Evolutionary conservation across 2,797 vertebrate species (phyloP).

Genomic region (Serranus cabrilla): DNA sequence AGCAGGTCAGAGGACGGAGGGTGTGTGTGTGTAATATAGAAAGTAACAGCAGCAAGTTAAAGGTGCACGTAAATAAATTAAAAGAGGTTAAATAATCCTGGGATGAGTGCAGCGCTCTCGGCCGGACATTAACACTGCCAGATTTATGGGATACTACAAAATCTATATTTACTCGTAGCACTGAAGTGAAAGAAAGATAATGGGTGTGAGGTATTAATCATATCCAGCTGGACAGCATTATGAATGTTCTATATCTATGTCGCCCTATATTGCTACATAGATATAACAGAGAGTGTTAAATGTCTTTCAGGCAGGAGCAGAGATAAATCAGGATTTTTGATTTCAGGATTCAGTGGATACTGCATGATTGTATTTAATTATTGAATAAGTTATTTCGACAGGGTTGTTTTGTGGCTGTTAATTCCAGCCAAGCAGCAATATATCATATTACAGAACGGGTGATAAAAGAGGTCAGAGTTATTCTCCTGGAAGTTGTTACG

Average conservation of each 20-base stretch:
- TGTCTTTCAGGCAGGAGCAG: slow-evolving; percentile 16
- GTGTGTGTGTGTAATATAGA: slow-evolving; percentile 11
- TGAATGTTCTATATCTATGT: slow-evolving; percentile 21
- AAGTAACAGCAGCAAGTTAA: slow-evolving; percentile 17
- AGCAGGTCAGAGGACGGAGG: not conserved
- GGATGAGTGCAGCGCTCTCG: slow-evolving; percentile 14
- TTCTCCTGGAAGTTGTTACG: slow-evolving; percentile 1
- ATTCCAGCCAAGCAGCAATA: not conserved
- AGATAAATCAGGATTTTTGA: slow-evolving; percentile 11
- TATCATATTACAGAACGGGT: not conserved
- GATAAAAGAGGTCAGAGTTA: slow-evolving; percentile 3
- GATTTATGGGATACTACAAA: slow-evolving; percentile 22
- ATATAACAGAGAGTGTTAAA: slow-evolving; percentile 8
- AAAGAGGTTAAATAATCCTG: slow-evolving; percentile 7
- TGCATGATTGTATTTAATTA: slow-evolving; percentile 9
- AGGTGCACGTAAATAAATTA: not conserved
- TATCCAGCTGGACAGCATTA: not conserved
- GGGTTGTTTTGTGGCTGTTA: not conserved
- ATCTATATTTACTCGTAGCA: not conserved
- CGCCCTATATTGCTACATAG: not conserved
- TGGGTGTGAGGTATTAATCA: not conserved
- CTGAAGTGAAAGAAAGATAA: slow-evolving; percentile 15
- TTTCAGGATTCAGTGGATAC: not conserved
- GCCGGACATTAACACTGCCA: slow-evolving; percentile 38
- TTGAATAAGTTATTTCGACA: not conserved